A percentile compares a stretch with the other conserved stretches of the same genome.
phyloP scores from a whole-genome alignment of 2,888 invertebrate genomes.

The Nomada fabriciana region DNA sequence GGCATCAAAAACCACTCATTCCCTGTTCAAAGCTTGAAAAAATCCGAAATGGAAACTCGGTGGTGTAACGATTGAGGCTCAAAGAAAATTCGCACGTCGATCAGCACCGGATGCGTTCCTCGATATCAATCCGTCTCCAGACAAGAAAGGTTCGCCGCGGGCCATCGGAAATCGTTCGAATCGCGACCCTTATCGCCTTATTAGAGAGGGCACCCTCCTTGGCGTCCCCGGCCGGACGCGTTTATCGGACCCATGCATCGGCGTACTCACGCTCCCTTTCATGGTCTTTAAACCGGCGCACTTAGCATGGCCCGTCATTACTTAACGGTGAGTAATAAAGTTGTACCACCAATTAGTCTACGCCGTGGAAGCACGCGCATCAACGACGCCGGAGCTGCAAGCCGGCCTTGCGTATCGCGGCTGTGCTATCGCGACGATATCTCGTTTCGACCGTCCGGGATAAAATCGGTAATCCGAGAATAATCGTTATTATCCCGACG shows the following conservation, averaged over 20 bases:
- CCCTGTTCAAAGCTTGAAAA: too few relatives aligned
- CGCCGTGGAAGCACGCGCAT: slow-evolving; percentile 61
- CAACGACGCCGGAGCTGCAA: slow-evolving; percentile 50
- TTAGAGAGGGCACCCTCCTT: slow-evolving; percentile 76
- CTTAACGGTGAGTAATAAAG: slow-evolving; percentile 81
- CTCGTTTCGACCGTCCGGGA: slow-evolving; percentile 62
- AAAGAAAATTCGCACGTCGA: slow-evolving; percentile 2
- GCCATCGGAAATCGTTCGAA: slow-evolving; percentile 70
- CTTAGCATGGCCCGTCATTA: slow-evolving; percentile 76
- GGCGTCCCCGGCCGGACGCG: slow-evolving; percentile 3
- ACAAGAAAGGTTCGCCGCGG: slow-evolving; percentile 37
- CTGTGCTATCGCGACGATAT: slow-evolving; percentile 57
- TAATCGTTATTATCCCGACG: slow-evolving; percentile 64
- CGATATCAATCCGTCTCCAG: slow-evolving; percentile 62
- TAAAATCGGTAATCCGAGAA: slow-evolving; percentile 65
- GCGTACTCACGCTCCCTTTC: slow-evolving; percentile 75
- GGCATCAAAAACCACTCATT: too few relatives aligned
- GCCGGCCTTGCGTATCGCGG: slow-evolving; percentile 61
- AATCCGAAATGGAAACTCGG: not conserved
- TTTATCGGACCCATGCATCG: slow-evolving; percentile 75
- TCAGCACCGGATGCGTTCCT: slow-evolving; percentile 60
- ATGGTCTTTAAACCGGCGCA: slow-evolving; percentile 75
- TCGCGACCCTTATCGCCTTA: slow-evolving; percentile 81
- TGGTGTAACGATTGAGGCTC: not conserved
- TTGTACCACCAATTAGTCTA: slow-evolving; percentile 79